These are phyloP conservation scores for Tympanuchus pallidicinctus DNA, from an alignment of 2,113 vertebrate genomes.

Conservation along the genomic window DNA sequence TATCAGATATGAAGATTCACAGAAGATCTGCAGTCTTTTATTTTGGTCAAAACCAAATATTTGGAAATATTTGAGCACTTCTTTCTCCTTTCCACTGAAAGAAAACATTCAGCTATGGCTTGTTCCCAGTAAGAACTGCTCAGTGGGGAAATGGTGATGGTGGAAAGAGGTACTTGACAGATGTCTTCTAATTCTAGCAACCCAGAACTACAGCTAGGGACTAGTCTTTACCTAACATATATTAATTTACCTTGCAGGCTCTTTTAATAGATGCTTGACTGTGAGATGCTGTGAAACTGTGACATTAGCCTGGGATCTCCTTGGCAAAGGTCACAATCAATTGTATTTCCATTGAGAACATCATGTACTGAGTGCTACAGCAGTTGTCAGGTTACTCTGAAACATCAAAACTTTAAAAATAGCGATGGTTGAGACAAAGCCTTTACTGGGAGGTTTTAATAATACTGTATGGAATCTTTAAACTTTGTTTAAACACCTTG, in stretches of 20 bases:
- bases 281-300: neutral
- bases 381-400: constrained; percentile 20
- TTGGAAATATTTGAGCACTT: neutral
- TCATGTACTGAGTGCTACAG: neutral
- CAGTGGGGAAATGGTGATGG: neutral
- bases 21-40: neutral
- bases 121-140: neutral
- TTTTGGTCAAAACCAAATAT: neutral
- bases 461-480: neutral
- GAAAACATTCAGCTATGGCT: neutral
- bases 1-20: neutral
- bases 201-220: neutral
- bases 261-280: neutral
- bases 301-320: constrained; percentile 6
- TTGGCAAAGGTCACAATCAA: constrained; percentile 50
- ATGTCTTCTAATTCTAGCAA: neutral
- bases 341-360: constrained; percentile 31
- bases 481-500: neutral
- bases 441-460: neutral
- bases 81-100: neutral
- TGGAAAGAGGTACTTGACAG: neutral
- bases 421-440: neutral
- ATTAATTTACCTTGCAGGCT: constrained; percentile 16
- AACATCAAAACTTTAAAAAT: neutral
- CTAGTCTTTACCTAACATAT: neutral